Conservation (phyloP, 2,888 invertebrate genomes). For the Oscheius sp. region DNA sequence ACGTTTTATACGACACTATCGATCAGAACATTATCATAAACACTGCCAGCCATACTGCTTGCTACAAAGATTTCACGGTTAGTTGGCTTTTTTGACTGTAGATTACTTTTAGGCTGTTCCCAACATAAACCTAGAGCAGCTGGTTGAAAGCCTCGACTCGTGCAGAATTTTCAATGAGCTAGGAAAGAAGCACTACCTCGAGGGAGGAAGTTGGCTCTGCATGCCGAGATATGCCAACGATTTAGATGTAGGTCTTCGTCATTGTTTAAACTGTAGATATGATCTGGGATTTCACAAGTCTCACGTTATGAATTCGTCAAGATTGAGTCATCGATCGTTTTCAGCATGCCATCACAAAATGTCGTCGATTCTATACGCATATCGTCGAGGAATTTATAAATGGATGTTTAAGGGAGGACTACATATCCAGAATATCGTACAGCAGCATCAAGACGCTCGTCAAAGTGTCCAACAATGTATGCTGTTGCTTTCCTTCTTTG, state of each 20-base stretch:
- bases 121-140: neutral
- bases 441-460: slow-evolving; percentile 7
- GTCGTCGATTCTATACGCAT: slow-evolving; percentile 10
- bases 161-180: neutral
- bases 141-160: neutral
- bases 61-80: slow-evolving; percentile 11
- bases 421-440: slow-evolving; percentile 10
- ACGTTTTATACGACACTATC: slow-evolving; percentile 11
- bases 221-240: slow-evolving; percentile 14
- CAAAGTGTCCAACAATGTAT: slow-evolving; percentile 23
- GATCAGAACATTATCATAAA: slow-evolving; percentile 11
- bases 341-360: neutral
- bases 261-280: neutral
- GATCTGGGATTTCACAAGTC: neutral
- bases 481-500: neutral
- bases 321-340: neutral
- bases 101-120: slow-evolving; percentile 10
- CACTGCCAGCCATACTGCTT: neutral
- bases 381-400: slow-evolving; percentile 6
- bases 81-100: neutral
- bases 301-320: neutral
- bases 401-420: slow-evolving; percentile 7
- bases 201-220: slow-evolving; percentile 23
- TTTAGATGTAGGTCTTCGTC: neutral
- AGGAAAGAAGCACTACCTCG: neutral